phyloP scores from a whole-genome alignment of 2,888 invertebrate genomes.

The Leucoma salicis region DNA sequence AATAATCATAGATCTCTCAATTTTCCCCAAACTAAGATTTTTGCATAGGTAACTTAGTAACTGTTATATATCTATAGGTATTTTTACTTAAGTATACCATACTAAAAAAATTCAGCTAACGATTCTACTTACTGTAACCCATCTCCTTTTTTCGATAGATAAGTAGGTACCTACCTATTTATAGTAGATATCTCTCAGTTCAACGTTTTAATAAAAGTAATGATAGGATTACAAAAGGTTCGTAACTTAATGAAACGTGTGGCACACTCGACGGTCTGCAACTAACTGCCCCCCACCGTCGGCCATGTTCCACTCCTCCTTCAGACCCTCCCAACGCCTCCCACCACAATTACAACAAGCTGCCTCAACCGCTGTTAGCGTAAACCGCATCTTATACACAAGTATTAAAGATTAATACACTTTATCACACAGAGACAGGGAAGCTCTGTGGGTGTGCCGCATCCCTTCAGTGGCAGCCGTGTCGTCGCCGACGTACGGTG shows the following conservation, averaged over 20 bases:
- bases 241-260: conserved; percentile 49
- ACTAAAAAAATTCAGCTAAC: too few relatives aligned
- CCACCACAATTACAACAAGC: conserved; percentile 68
- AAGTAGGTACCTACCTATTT: too few relatives aligned
- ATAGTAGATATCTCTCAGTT: too few relatives aligned
- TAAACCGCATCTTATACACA: conserved; percentile 62
- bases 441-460: conserved; percentile 60
- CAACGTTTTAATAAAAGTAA: neutral
- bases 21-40: too few relatives aligned
- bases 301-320: conserved; percentile 75
- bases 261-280: conserved; percentile 48
- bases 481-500: conserved; percentile 69
- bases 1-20: too few relatives aligned
- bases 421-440: conserved; percentile 39
- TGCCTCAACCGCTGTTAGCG: conserved; percentile 51
- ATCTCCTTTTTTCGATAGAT: too few relatives aligned
- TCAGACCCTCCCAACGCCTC: conserved; percentile 75
- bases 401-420: conserved; percentile 72
- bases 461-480: conserved; percentile 60
- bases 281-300: conserved; percentile 73
- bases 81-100: too few relatives aligned
- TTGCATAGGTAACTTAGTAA: too few relatives aligned
- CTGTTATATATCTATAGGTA: too few relatives aligned
- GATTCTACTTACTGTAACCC: too few relatives aligned
- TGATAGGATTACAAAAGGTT: neutral